Evolutionary conservation across 2,797 vertebrate genomes (phyloP).

Genomic region (Aythya fuligula): DNA sequence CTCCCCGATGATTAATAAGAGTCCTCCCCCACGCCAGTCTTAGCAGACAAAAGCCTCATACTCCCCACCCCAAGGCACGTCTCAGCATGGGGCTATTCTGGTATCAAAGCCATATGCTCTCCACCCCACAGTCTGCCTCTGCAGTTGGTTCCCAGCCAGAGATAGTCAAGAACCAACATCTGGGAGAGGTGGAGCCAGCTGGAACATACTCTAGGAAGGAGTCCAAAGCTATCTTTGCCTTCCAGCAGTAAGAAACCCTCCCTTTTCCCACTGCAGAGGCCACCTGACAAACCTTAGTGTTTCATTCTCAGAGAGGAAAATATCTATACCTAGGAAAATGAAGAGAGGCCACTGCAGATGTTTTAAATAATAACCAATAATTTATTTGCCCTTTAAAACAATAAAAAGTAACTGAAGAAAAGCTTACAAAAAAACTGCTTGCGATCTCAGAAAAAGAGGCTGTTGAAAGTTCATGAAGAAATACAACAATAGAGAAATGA

Average conservation of each 20-base stretch:
- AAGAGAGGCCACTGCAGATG: constrained; percentile 11
- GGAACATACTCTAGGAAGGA: constrained; percentile 48
- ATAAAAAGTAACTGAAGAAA: constrained; percentile 29
- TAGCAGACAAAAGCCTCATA: constrained; percentile 63
- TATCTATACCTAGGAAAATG: not conserved
- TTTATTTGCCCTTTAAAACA: constrained; percentile 30
- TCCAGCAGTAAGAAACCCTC: constrained; percentile 1
- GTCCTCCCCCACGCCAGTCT: constrained; percentile 30
- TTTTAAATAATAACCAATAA: constrained; percentile 44
- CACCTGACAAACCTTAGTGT: constrained; percentile 39
- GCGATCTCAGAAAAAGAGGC: not conserved
- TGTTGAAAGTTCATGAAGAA: constrained; percentile 40
- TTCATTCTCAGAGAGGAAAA: constrained; percentile 6
- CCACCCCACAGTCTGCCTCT: constrained; percentile 57
- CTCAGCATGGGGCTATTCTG: constrained; percentile 71
- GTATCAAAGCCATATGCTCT: constrained; percentile 65
- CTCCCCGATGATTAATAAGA: constrained; percentile 65
- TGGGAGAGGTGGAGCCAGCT: constrained; percentile 55
- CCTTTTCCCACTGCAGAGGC: constrained; percentile 6
- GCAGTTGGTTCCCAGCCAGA: constrained; percentile 50
- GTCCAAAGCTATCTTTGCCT: constrained; percentile 58
- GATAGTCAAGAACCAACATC: constrained; percentile 62
- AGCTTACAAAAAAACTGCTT: not conserved
- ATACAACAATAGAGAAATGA: constrained; percentile 8
- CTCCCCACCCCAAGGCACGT: constrained; percentile 70